These are phyloP conservation scores for Epinotia bilunana DNA, from an alignment of 2,888 invertebrate species.

Conservation along the genomic window DNA sequence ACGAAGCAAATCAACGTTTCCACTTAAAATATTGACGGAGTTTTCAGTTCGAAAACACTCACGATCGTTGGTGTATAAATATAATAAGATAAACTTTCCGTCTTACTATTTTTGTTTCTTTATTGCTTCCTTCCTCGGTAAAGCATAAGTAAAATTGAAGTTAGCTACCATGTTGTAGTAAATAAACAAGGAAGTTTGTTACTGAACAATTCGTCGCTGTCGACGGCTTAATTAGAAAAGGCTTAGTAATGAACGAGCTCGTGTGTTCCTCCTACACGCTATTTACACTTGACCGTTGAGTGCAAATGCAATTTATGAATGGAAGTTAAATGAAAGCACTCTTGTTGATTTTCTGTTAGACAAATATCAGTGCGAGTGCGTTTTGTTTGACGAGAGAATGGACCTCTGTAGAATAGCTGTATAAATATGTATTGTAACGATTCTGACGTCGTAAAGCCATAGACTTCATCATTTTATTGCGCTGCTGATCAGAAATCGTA, in stretches of 20 bases:
- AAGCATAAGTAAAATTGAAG: constrained; percentile 54
- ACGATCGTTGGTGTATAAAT: constrained; percentile 27
- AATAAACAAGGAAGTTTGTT: constrained; percentile 70
- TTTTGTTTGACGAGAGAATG: constrained; percentile 6
- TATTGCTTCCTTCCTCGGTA: constrained; percentile 57
- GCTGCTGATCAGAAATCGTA: neutral
- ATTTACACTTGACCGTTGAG: constrained; percentile 55
- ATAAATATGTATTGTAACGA: neutral
- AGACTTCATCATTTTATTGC: neutral
- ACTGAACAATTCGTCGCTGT: constrained; percentile 64
- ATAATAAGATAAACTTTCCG: constrained; percentile 40
- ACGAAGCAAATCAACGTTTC: constrained; percentile 12
- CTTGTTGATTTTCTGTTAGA: constrained; percentile 28
- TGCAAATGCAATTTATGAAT: constrained; percentile 50
- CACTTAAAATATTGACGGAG: constrained; percentile 51
- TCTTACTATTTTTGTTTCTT: constrained; percentile 50
- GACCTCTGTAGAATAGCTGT: neutral
- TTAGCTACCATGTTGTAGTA: constrained; percentile 51
- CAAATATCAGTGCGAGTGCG: constrained; percentile 15
- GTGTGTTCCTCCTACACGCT: constrained; percentile 49
- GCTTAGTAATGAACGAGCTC: constrained; percentile 58
- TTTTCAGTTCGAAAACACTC: constrained; percentile 50
- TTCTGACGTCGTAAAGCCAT: neutral
- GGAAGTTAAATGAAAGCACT: constrained; percentile 36
- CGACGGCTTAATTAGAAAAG: constrained; percentile 68